A percentile compares a stretch with the other conserved stretches of the same genome.
Conservation (phyloP, 1,140 invertebrate genomes). For the Drosophila nebulosa region DNA sequence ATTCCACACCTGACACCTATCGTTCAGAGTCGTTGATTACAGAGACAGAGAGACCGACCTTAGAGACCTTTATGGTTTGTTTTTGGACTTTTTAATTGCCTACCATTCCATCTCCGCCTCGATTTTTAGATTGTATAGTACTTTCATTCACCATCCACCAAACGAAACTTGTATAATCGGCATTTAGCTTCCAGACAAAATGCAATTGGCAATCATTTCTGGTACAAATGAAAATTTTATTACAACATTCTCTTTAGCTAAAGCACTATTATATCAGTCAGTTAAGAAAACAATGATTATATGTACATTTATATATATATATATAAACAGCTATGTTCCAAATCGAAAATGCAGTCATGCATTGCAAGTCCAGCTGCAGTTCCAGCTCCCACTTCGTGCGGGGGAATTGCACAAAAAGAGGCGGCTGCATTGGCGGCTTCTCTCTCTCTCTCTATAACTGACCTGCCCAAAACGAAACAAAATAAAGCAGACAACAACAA, state of each 20-base stretch:
- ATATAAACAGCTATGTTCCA: slow-evolving; percentile 33
- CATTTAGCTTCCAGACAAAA: slow-evolving; percentile 37
- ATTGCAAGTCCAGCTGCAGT: slow-evolving; percentile 21
- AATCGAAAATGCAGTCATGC: slow-evolving; percentile 73
- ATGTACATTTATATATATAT: slow-evolving; percentile 1
- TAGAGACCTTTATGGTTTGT: slow-evolving; percentile 25
- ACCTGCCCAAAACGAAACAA: slow-evolving; percentile 61
- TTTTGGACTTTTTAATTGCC: slow-evolving; percentile 14
- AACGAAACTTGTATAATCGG: slow-evolving; percentile 59
- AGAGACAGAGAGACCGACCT: slow-evolving; percentile 30
- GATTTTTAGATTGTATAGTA: slow-evolving; percentile 3
- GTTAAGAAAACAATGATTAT: slow-evolving; percentile 58
- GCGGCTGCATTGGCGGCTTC: neutral
- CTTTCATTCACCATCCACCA: slow-evolving; percentile 28
- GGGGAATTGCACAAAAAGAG: slow-evolving; percentile 1
- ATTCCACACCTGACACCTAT: neutral
- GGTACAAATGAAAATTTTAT: slow-evolving; percentile 76
- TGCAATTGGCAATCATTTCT: slow-evolving; percentile 75
- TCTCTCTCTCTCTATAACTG: slow-evolving; percentile 43
- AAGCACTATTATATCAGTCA: slow-evolving; percentile 23
- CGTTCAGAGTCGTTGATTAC: slow-evolving; percentile 12
- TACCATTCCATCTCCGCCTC: neutral
- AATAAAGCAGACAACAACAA: neutral
- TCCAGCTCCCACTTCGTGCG: slow-evolving; percentile 20
- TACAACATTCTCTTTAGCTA: slow-evolving; percentile 69